These are phyloP conservation scores for Trilocha varians DNA, from an alignment of 2,888 invertebrate genomes.

Conservation along the genomic window DNA sequence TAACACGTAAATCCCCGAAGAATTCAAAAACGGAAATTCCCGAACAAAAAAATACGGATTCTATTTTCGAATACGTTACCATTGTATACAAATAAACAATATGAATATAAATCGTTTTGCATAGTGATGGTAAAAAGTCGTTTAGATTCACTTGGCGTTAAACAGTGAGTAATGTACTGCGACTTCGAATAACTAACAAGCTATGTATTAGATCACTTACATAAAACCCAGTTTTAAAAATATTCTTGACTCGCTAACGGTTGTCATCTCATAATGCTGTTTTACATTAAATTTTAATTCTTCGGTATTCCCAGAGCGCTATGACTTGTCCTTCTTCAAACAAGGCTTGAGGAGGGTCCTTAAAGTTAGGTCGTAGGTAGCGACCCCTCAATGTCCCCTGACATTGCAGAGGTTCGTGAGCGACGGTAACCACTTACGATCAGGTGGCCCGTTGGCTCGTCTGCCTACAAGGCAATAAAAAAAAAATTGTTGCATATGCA, in stretches of 20 bases:
- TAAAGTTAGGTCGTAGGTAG: too few relatives aligned
- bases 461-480: too few relatives aligned
- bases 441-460: too few relatives aligned
- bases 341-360: too few relatives aligned
- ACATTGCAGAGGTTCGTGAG: too few relatives aligned
- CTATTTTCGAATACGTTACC: neutral
- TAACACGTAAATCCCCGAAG: neutral
- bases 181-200: conserved; percentile 14
- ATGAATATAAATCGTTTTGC: conserved; percentile 2
- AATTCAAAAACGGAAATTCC: neutral
- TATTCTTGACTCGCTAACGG: neutral
- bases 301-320: too few relatives aligned
- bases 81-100: neutral
- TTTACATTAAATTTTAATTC: too few relatives aligned
- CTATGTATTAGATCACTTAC: neutral
- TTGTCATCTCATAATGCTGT: neutral
- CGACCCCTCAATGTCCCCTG: too few relatives aligned
- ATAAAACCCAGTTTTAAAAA: neutral
- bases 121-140: neutral
- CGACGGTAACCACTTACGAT: too few relatives aligned
- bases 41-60: neutral
- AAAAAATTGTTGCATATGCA: too few relatives aligned
- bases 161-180: conserved; percentile 11
- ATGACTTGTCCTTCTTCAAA: too few relatives aligned
- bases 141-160: conserved; percentile 17